Evolutionary conservation across 2,888 invertebrate genomes (phyloP).

Genomic region (Pyrochroa serraticornis): DNA sequence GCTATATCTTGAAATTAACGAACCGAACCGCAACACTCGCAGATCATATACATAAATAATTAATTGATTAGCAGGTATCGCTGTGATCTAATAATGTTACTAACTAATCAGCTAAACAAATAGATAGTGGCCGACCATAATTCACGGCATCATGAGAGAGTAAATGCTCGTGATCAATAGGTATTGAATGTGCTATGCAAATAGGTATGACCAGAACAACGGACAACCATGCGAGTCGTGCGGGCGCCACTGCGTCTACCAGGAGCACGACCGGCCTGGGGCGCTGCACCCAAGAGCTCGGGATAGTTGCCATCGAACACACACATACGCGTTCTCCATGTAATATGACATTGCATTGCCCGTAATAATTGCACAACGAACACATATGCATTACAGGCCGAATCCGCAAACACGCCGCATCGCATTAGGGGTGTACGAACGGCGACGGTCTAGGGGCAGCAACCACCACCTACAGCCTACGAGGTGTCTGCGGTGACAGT

Average conservation of each 20-base stretch:
- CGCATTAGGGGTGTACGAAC: constrained; percentile 37
- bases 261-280: constrained; percentile 43
- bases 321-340: constrained; percentile 25
- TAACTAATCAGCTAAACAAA: constrained; percentile 61
- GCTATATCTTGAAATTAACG: constrained; percentile 55
- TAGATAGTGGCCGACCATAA: constrained; percentile 60
- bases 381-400: constrained; percentile 49
- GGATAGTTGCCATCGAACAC: constrained; percentile 50
- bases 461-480: not conserved
- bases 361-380: constrained; percentile 50
- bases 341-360: constrained; percentile 51
- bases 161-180: constrained; percentile 59
- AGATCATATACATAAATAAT: constrained; percentile 58
- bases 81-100: constrained; percentile 60
- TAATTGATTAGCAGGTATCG: constrained; percentile 61
- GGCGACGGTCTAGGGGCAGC: not conserved
- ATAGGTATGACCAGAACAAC: constrained; percentile 48
- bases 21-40: constrained; percentile 47
- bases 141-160: constrained; percentile 58
- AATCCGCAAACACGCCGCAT: constrained; percentile 51
- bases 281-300: constrained; percentile 48
- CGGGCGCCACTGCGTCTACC: constrained; percentile 40
- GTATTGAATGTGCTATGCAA: constrained; percentile 59
- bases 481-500: too few relatives aligned
- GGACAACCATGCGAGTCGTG: constrained; percentile 46